Percentiles rank a stretch among this genome's conserved stretches.
These are phyloP conservation scores for Pectinophora gossypiella DNA, from an alignment of 1,140 invertebrate species.

Conservation along the genomic window DNA sequence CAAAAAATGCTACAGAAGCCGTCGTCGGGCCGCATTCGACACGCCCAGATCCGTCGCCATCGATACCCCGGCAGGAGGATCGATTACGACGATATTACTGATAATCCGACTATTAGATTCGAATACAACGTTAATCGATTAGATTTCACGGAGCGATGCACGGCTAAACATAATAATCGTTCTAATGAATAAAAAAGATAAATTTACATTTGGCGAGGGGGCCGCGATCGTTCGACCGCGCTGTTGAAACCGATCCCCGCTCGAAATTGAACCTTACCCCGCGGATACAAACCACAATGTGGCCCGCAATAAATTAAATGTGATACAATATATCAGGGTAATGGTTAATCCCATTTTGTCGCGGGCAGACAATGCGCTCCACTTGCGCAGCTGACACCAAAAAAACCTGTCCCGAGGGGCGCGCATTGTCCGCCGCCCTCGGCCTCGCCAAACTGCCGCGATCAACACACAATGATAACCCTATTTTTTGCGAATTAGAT, in stretches of 20 bases:
- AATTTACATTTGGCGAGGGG: constrained; percentile 24
- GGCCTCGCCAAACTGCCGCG: constrained; percentile 8
- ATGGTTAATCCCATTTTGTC: constrained; percentile 44
- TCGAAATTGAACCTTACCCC: neutral
- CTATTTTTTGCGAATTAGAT: constrained; percentile 26
- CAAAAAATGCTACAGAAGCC: constrained; percentile 9
- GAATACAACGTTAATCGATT: constrained; percentile 39
- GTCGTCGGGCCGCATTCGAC: constrained; percentile 1
- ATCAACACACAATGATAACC: constrained; percentile 14
- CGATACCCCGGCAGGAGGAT: constrained; percentile 34
- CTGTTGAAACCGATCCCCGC: neutral
- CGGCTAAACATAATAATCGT: constrained; percentile 44
- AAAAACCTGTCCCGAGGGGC: constrained; percentile 34
- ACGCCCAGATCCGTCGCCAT: neutral
- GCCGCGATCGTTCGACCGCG: too few species aligned
- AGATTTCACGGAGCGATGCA: constrained; percentile 47
- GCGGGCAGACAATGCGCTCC: constrained; percentile 30
- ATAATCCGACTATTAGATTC: constrained; percentile 30
- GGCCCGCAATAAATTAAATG: neutral
- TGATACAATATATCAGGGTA: neutral
- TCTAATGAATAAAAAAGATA: constrained; percentile 51
- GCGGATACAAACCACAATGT: neutral
- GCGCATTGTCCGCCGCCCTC: constrained; percentile 21
- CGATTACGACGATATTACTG: constrained; percentile 26
- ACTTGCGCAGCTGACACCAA: constrained; percentile 59